phyloP scores from a whole-genome alignment of 1,140 invertebrate species.

The Trachelipus rathkii region DNA sequence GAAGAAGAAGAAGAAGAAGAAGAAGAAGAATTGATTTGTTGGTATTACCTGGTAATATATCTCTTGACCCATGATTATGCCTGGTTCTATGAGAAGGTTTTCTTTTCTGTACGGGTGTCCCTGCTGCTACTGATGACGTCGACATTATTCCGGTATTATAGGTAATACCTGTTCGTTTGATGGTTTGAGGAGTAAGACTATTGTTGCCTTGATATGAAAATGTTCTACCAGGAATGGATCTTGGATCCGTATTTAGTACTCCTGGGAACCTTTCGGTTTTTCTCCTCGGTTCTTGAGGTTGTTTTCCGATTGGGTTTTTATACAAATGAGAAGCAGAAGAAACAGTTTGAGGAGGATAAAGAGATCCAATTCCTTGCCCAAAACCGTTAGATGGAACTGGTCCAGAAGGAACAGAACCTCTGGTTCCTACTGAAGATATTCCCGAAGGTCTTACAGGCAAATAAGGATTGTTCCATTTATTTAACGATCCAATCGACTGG shows the following conservation, averaged over 20 bases:
- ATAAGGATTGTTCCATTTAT: slow-evolving; percentile 5
- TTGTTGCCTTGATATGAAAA: neutral
- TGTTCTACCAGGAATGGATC: neutral
- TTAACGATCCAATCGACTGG: neutral
- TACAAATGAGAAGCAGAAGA: neutral
- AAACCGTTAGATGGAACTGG: neutral
- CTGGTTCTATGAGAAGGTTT: neutral
- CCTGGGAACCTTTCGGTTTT: neutral
- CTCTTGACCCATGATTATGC: neutral
- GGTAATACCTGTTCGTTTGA: neutral
- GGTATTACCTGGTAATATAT: neutral
- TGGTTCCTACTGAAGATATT: neutral
- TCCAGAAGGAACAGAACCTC: neutral
- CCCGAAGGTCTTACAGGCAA: slow-evolving; percentile 14
- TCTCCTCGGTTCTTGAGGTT: neutral
- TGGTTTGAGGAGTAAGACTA: neutral
- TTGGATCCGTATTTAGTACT: neutral
- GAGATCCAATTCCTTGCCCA: neutral
- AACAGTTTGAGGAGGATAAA: neutral
- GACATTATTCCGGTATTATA: neutral
- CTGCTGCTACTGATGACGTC: neutral
- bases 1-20: too few relatives aligned
- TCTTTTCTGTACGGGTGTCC: neutral
- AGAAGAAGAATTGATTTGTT: too few relatives aligned
- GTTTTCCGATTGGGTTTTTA: neutral